Evolutionary conservation across 2,797 vertebrate genomes (phyloP), one percentile per base, ranked within the genome.

Genomic region (Tenualosa ilisha): DNA sequence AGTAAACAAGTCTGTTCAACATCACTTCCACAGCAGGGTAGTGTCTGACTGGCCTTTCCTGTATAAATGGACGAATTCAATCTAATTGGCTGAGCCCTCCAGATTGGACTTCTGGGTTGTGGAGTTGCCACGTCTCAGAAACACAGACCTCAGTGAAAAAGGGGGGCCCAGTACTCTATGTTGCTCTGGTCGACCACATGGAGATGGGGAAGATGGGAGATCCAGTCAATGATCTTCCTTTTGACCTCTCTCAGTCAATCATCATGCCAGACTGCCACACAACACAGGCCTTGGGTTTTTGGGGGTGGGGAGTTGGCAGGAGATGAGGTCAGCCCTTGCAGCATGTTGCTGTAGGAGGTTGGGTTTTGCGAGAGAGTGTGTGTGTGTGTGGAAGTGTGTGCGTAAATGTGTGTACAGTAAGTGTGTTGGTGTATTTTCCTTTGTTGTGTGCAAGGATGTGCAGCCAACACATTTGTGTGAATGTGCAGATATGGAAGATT

Each of bases 321-420:
- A 6, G n/a, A 61, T 54, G 81, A 84, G 82, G 54, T 88, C 86
- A 86, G 8, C 22, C n/a, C 11, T 17, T 82, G 1, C 59, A 83
- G 68, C 15, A 40, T 75, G 68, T 72, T 72, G 65, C 40, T 72
- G 65, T 72, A 37, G 31, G 15, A 56, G 54, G 4, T 17, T 20
- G 65, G 65, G 46, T 46, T 31, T 31, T 31, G 31, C 31, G 31
- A 31, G 31, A 31, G 31, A 31, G 31, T 1, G 1, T 31, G 31
- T 68, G 26, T 37, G 11, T 65, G 31, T 17, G 65, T 40, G 65
- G 40, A 0, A 40, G 26, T 26, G 24, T 65, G 63, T 40, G 5
- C 6, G 68, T 40, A 15, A 13, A 54, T 13, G 53, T 54, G 12
- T 54, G 15, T 54, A 11, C 3, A 11, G 24, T 13, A 13, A 12